phyloP scores from a whole-genome alignment of 2,113 vertebrate species.

The Stegostoma tigrinum region DNA sequence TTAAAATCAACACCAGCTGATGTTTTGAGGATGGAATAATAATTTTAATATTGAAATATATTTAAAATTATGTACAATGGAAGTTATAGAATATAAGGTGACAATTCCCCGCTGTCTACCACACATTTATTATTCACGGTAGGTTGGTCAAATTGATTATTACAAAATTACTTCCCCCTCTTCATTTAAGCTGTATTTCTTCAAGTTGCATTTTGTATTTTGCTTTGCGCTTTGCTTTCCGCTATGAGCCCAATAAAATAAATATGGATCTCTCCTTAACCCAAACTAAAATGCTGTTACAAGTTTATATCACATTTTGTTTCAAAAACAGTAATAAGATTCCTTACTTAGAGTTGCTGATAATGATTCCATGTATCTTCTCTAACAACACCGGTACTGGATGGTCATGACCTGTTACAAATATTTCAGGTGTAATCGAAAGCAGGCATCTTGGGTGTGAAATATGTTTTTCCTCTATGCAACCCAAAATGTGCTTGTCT shows the following conservation, averaged over 20 bases:
- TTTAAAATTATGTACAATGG: constrained; percentile 45
- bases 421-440: neutral
- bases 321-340: neutral
- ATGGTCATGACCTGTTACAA: neutral
- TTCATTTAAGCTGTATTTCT: neutral
- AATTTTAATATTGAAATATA: constrained; percentile 49
- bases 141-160: neutral
- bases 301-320: neutral
- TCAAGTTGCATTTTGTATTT: neutral
- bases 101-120: constrained; percentile 44
- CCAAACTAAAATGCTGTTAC: neutral
- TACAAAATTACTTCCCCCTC: neutral
- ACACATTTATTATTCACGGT: constrained; percentile 38
- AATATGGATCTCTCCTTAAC: neutral
- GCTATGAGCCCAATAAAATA: neutral
- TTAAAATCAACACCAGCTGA: constrained; percentile 53
- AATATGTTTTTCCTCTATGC: neutral
- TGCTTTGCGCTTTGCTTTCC: neutral
- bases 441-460: neutral
- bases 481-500: neutral
- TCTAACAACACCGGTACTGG: no score
- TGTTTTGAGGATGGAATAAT: constrained; percentile 56
- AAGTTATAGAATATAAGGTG: constrained; percentile 41
- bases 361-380: neutral
- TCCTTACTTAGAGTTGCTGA: neutral